Percentiles rank a stretch among this genome's conserved stretches.
Conservation (phyloP, 2,113 vertebrate genomes). For the Tetrao urogallus region DNA sequence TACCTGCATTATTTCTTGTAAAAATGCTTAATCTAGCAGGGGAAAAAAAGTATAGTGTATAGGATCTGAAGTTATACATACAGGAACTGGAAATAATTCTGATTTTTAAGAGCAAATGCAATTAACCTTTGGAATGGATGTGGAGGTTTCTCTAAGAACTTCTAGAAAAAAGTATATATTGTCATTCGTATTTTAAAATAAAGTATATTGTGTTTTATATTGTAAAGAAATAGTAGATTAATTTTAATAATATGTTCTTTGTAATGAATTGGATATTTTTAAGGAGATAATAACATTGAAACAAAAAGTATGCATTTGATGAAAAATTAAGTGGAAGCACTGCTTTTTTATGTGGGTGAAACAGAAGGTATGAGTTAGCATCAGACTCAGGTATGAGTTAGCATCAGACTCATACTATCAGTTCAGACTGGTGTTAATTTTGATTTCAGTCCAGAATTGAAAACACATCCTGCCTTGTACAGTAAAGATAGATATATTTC, state of each 20-base stretch:
- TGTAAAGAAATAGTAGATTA: background rate
- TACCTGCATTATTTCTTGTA: constrained; percentile 32
- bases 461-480: background rate
- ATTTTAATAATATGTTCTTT: background rate
- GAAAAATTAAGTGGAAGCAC: background rate
- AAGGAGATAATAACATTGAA: background rate
- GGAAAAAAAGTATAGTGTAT: constrained; percentile 35
- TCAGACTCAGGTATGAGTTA: background rate
- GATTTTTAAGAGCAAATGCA: constrained; percentile 5
- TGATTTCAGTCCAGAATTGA: background rate
- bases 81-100: constrained; percentile 10
- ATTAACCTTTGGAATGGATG: background rate
- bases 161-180: background rate
- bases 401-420: background rate
- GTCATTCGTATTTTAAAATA: background rate
- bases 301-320: background rate
- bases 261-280: background rate
- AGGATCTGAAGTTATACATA: background rate
- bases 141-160: background rate
- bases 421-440: background rate
- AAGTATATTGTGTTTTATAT: background rate
- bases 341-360: background rate
- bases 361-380: background rate
- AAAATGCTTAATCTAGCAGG: constrained; percentile 23
- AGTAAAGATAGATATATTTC: background rate